phyloP scores from a whole-genome alignment of 2,888 invertebrate genomes.

The Amiota minor region DNA sequence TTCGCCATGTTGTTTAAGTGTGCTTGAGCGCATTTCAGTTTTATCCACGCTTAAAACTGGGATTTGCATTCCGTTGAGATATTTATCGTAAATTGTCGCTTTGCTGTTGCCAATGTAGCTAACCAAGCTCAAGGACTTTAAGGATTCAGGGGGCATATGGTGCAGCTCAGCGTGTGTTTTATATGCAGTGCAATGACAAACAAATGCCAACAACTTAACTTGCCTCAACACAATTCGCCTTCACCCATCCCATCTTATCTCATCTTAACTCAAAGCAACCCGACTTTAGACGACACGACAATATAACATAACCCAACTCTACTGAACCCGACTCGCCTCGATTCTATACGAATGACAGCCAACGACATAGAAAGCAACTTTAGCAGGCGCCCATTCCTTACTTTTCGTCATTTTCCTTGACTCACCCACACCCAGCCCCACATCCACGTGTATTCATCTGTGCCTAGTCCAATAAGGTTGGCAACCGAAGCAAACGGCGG shows the following conservation, averaged over 20 bases:
- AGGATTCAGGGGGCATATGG: not conserved
- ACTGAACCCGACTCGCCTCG: no score
- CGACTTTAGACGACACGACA: no score
- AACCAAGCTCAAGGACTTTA: not conserved
- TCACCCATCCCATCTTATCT: no score
- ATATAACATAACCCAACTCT: no score
- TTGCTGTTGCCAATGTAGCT: not conserved
- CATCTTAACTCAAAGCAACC: no score
- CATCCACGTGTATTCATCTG: no score
- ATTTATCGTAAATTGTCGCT: conserved; percentile 66
- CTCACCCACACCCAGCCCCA: no score
- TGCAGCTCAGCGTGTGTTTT: conserved; percentile 1
- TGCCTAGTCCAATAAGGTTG: not conserved
- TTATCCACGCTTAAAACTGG: conserved; percentile 43
- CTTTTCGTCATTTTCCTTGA: no score
- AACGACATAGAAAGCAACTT: conserved; percentile 16
- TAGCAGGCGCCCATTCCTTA: not conserved
- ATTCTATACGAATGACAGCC: not conserved
- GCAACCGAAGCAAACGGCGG: not conserved
- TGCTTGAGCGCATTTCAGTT: conserved; percentile 23
- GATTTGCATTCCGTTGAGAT: conserved; percentile 67
- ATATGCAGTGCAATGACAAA: conserved; percentile 21
- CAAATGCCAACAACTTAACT: conserved; percentile 22
- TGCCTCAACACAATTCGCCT: no score
- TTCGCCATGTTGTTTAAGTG: conserved; percentile 15